Base-by-base conservation (phyloP, 2,113 vertebrate genomes). In the Hippocampus comes region DNA sequence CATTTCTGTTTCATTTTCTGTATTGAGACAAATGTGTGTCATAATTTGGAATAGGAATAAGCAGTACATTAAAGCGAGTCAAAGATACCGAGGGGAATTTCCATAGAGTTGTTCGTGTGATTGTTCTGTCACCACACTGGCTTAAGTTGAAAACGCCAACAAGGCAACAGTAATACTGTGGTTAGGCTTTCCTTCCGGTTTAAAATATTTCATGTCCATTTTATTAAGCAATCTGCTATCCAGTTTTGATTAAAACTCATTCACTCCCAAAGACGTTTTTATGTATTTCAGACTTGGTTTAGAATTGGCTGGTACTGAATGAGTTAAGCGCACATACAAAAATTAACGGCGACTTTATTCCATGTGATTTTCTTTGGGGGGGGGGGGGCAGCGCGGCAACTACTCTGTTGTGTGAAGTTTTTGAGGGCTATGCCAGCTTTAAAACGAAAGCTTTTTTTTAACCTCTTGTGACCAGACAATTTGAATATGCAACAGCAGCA, bases 81-180 rank as follows among this genome's bases (percentile, higher is more conserved):
- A 56, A 4, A 11, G 8, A 10, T 43, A 42, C 38, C 63, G 27
- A 42, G 21, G 82, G 81, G 73, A 78, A 66, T 86, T 89, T 84
- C 81, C 83, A 71, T 15, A 23, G 20, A 1, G 6, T 51, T 12
- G 14, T 34, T 70, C 14, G 4, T 18, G 8, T 61, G 30, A 18
- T 9, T 11, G 1, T 53, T n/a, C 2, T n/a, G 53, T 21, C 21
- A n/a, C 21, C 9, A 7, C 49, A n/a, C 21, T 55, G 51, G n/a
- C 49, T 17, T 9, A 20, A n/a, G 8, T 51, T 51, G 48, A 5
- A 51, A 51, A 51, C 15, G 2, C 12, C 43, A 46, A 46, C 49
- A 51, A 51, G 17, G 17, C 18, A 20, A 51, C 5, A 51, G 17
- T 21, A 51, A 18, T 18, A 51, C 59, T 17, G 57, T 9, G 59